Evolutionary conservation across 2,888 invertebrate species (phyloP).

Genomic region (Drosophila macrospina): DNA sequence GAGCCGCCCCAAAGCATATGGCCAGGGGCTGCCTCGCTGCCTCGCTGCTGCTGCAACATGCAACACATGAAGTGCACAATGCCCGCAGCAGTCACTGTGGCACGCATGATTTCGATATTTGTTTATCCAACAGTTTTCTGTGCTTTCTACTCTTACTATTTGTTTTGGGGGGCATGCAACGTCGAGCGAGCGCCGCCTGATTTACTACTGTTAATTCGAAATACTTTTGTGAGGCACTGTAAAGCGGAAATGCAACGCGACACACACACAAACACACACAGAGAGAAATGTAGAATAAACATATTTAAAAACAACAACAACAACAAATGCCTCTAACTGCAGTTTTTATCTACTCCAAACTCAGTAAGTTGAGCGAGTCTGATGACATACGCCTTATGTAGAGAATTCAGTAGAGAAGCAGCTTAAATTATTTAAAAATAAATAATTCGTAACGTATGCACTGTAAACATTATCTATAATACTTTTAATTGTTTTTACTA

Average conservation of each 20-base stretch:
- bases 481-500: no score
- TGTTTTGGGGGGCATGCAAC: constrained; percentile 25
- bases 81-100: constrained; percentile 46
- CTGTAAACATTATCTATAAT: no score
- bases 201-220: constrained; percentile 67
- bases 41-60: constrained; percentile 37
- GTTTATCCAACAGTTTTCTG: constrained; percentile 70
- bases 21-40: not conserved
- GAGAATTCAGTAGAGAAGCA: no score
- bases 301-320: constrained; percentile 60
- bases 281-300: constrained; percentile 6
- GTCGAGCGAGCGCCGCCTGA: constrained; percentile 47
- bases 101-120: constrained; percentile 71
- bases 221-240: constrained; percentile 70
- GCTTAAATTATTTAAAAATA: no score
- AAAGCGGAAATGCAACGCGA: constrained; percentile 66
- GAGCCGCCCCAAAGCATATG: constrained; percentile 3
- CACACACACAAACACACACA: constrained; percentile 41
- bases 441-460: no score
- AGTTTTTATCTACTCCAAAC: constrained; percentile 20
- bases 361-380: no score
- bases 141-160: constrained; percentile 28
- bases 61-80: constrained; percentile 45
- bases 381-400: no score
- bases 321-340: constrained; percentile 28